Evolutionary conservation across 1,140 invertebrate genomes (phyloP).

Genomic region (Tetramorium alpestre): DNA sequence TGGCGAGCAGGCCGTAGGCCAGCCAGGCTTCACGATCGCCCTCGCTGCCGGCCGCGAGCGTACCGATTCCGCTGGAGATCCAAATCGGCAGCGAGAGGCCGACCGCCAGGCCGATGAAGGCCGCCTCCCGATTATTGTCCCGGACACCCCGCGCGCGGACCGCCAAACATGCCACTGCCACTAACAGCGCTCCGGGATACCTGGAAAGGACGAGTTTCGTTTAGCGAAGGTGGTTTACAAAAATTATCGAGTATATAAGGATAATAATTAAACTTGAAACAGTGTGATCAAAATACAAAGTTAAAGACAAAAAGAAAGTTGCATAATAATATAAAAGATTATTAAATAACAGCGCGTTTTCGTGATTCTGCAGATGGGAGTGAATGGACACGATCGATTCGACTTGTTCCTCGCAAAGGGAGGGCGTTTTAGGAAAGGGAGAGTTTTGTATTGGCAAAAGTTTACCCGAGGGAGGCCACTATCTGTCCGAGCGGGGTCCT

Average conservation of each 20-base stretch:
- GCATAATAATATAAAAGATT: not conserved
- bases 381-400: not conserved
- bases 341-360: not conserved
- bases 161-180: slow-evolving; percentile 94
- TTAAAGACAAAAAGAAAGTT: not conserved
- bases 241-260: too few species aligned
- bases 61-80: slow-evolving; percentile 90
- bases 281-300: not conserved
- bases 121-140: slow-evolving; percentile 96
- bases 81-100: slow-evolving; percentile 94
- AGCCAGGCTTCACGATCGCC: slow-evolving; percentile 94
- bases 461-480: slow-evolving; percentile 83
- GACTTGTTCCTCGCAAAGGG: not conserved
- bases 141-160: slow-evolving; percentile 94
- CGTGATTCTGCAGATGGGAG: not conserved
- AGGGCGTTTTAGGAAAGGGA: not conserved
- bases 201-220: slow-evolving; percentile 79
- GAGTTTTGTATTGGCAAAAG: slow-evolving; percentile 50
- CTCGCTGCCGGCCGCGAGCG: slow-evolving; percentile 89
- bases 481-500: slow-evolving; percentile 83
- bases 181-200: slow-evolving; percentile 92
- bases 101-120: slow-evolving; percentile 94
- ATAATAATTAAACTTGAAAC: not conserved
- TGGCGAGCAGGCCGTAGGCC: slow-evolving; percentile 94
- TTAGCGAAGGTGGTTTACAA: not conserved